Percentiles rank a stretch among this genome's conserved stretches.
Conservation (phyloP, 2,888 invertebrate species). For the Zootermopsis nevadensis region DNA sequence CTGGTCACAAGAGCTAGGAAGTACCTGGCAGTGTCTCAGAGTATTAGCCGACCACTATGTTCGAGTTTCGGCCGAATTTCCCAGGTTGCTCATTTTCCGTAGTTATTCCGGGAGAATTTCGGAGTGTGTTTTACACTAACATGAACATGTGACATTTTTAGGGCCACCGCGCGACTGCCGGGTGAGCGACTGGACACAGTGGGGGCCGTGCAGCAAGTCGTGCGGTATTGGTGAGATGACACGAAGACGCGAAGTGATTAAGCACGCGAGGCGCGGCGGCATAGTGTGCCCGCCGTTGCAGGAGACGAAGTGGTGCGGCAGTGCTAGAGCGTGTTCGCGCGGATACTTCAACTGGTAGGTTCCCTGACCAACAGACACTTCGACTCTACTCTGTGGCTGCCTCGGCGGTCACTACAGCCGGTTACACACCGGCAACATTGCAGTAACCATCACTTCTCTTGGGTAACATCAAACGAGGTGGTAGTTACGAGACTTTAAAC, state of each 20-base stretch:
- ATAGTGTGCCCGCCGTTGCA: constrained; percentile 84
- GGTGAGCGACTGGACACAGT: constrained; percentile 86
- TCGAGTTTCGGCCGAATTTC: too few species aligned
- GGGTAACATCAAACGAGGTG: neutral
- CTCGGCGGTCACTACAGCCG: neutral
- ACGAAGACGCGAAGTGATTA: constrained; percentile 80
- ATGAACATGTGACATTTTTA: constrained; percentile 56
- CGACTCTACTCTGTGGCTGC: neutral
- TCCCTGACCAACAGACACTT: neutral
- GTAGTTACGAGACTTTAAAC: neutral
- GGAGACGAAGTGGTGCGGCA: constrained; percentile 91
- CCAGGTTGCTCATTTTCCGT: too few species aligned
- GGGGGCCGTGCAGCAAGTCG: constrained; percentile 88
- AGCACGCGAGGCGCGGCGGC: constrained; percentile 83
- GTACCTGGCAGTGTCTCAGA: too few species aligned
- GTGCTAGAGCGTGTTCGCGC: constrained; percentile 73
- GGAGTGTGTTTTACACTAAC: neutral
- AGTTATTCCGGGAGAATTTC: too few species aligned
- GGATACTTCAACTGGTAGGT: constrained; percentile 72
- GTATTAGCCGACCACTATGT: too few species aligned
- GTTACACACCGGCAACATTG: neutral
- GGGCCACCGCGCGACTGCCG: constrained; percentile 82
- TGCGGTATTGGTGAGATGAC: constrained; percentile 92
- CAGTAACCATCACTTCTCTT: neutral
- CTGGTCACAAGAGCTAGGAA: too few species aligned